phyloP scores from a whole-genome alignment of 30 jellyfish, hydroid and myxozoan genomes.

The Aurelia coerulea region DNA sequence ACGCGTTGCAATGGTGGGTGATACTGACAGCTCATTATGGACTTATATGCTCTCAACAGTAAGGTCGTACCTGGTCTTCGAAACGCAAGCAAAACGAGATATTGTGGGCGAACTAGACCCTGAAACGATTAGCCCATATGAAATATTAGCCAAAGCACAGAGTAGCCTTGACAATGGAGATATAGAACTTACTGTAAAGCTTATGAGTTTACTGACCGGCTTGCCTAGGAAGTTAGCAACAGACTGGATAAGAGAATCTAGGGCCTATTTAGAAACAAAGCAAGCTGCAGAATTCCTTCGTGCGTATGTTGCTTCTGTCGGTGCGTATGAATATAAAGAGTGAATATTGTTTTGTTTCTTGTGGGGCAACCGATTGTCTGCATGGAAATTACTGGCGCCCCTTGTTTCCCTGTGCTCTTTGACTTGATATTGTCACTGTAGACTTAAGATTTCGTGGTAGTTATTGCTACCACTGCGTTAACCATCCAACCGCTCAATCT shows the following conservation, averaged over 20 bases:
- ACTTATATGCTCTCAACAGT: slow-evolving; percentile 72
- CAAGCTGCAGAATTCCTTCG: slow-evolving; percentile 76
- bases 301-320: slow-evolving; percentile 82
- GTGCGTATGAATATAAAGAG: slow-evolving; percentile 31
- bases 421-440: too few relatives aligned
- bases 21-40: slow-evolving; percentile 77
- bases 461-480: too few relatives aligned
- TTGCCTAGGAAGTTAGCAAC: slow-evolving; percentile 78
- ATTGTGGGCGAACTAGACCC: slow-evolving; percentile 65
- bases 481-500: too few relatives aligned
- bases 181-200: slow-evolving; percentile 85
- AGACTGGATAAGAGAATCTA: slow-evolving; percentile 90
- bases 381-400: too few relatives aligned
- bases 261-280: slow-evolving; percentile 85
- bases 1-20: slow-evolving; percentile 92
- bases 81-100: slow-evolving; percentile 60
- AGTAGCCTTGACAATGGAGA: slow-evolving; percentile 78
- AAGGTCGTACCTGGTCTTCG: slow-evolving; percentile 69
- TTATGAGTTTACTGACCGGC: slow-evolving; percentile 86
- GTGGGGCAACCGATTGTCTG: too few relatives aligned
- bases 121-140: slow-evolving; percentile 69
- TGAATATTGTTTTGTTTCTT: neutral
- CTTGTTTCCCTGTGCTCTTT: too few relatives aligned
- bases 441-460: too few relatives aligned
- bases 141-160: slow-evolving; percentile 91